Conservation (phyloP, 1,140 invertebrate species). For the Ceratosolen solmsi region DNA sequence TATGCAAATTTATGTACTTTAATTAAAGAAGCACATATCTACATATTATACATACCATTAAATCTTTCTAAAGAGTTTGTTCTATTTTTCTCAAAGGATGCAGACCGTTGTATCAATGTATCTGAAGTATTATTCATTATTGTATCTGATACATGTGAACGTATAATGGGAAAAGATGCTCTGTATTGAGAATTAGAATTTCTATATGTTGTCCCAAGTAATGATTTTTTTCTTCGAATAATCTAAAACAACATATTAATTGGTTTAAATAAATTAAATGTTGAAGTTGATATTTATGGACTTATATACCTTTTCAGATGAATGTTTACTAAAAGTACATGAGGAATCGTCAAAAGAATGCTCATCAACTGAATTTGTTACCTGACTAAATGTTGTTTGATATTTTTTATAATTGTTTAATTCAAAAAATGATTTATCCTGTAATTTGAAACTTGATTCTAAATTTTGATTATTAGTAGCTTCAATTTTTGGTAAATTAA, state of each 20-base stretch:
- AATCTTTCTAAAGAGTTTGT: constrained; percentile 69
- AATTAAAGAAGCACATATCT: too few relatives aligned
- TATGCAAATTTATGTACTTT: too few relatives aligned
- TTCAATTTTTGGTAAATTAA: neutral
- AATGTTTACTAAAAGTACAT: neutral
- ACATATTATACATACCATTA: constrained; percentile 62
- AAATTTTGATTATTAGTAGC: neutral
- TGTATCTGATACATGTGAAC: constrained; percentile 70
- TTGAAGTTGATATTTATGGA: neutral
- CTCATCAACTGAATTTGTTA: neutral
- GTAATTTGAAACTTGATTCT: too few relatives aligned
- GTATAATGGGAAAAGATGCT: constrained; percentile 75
- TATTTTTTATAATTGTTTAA: neutral
- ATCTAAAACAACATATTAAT: constrained; percentile 53
- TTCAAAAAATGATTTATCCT: neutral
- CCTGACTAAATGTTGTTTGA: neutral
- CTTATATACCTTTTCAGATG: constrained; percentile 14
- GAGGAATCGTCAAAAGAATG: neutral
- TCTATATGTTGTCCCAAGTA: constrained; percentile 57
- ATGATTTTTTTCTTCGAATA: constrained; percentile 63
- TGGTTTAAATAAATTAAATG: neutral
- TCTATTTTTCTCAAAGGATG: constrained; percentile 68
- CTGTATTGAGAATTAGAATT: constrained; percentile 67
- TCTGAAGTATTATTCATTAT: constrained; percentile 62
- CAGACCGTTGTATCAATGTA: constrained; percentile 55